Conservation (phyloP, 2,888 invertebrate species). For the Exephanes ischioxanthus region DNA sequence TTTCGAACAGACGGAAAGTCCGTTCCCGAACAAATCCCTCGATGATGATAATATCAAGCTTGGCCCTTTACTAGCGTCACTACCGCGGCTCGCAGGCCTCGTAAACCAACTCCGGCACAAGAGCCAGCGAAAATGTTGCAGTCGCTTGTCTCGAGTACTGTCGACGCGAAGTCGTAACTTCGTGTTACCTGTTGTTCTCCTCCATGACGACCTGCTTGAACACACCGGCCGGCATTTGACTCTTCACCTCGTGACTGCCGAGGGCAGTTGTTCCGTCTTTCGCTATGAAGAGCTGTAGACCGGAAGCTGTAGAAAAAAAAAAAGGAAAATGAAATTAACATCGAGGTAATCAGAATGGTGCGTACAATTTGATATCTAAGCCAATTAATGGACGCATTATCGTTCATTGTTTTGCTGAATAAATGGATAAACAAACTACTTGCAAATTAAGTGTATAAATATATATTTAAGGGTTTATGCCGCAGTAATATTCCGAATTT, state of each 20-base stretch:
- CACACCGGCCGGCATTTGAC: constrained; percentile 90
- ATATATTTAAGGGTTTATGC: no score
- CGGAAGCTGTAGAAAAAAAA: constrained; percentile 89
- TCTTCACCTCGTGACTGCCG: constrained; percentile 93
- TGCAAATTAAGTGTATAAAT: no score
- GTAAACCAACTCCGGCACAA: constrained; percentile 83
- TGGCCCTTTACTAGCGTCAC: constrained; percentile 67
- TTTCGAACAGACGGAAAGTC: constrained; percentile 5
- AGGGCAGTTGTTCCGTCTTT: constrained; percentile 96
- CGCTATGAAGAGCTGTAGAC: constrained; percentile 95
- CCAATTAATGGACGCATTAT: neutral
- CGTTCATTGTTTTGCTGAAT: no score
- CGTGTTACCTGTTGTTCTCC: constrained; percentile 90
- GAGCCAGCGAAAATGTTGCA: constrained; percentile 77
- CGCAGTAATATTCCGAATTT: no score
- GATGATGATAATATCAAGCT: constrained; percentile 7
- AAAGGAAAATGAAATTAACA: constrained; percentile 63
- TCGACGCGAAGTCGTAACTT: constrained; percentile 77
- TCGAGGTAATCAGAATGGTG: neutral
- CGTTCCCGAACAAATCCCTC: constrained; percentile 2
- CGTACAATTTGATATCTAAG: neutral
- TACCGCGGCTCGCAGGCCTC: constrained; percentile 82
- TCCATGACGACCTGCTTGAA: constrained; percentile 93
- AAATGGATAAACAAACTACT: no score
- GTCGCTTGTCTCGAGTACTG: constrained; percentile 79